Percentiles rank a stretch among this genome's conserved stretches.
Evolutionary conservation across 2,888 invertebrate genomes (phyloP).

Genomic region (Nemurella pictetii): DNA sequence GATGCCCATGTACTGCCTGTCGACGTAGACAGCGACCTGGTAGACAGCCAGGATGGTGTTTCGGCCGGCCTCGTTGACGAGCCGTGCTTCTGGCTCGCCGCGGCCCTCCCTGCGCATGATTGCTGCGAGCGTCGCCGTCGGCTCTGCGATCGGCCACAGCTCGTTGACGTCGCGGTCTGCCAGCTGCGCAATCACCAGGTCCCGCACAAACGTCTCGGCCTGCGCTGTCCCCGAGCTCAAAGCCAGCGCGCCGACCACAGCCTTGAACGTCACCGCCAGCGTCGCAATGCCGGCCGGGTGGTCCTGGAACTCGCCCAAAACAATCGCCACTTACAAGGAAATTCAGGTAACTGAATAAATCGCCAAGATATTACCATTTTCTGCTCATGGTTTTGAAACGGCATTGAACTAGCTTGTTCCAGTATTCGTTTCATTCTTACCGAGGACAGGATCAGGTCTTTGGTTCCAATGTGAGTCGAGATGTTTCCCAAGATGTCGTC

Average conservation of each 20-base stretch:
- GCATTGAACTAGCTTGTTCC: no score
- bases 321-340: no score
- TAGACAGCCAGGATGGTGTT: conserved; percentile 83
- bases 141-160: conserved; percentile 79
- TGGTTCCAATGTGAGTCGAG: conserved; percentile 75
- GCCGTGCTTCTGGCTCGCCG: conserved; percentile 71
- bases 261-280: conserved; percentile 74
- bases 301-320: conserved; percentile 58
- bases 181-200: conserved; percentile 79
- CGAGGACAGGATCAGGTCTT: conserved; percentile 75
- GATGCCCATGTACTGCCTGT: conserved; percentile 77
- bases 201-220: conserved; percentile 78
- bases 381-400: no score
- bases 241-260: conserved; percentile 77
- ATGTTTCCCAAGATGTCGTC: conserved; percentile 71
- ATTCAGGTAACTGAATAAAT: no score
- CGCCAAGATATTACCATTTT: no score
- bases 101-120: conserved; percentile 64
- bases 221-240: conserved; percentile 66
- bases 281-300: conserved; percentile 67
- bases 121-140: conserved; percentile 68
- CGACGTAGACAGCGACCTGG: conserved; percentile 84
- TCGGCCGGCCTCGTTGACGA: conserved; percentile 76
- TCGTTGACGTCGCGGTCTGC: conserved; percentile 84
- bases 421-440: conserved; percentile 59